Base-by-base conservation (phyloP, 2,888 invertebrate genomes). In the Aphidius colemani region DNA sequence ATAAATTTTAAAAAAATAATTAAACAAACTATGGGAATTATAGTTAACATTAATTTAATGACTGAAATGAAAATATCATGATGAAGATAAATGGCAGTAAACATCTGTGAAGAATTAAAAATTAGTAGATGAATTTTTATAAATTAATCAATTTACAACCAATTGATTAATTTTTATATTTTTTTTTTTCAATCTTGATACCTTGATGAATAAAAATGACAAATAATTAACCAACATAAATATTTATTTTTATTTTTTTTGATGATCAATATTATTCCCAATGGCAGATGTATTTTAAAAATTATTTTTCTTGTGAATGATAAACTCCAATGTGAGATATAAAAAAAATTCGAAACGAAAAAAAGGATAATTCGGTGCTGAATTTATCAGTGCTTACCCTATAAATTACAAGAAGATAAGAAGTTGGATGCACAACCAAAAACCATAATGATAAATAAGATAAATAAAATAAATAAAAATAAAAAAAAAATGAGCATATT, bases 361-460 rank as follows among this genome's bases (percentile, higher is more conserved):
- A 46, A 64, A 30, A 53, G 57, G 6, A 53, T 64, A 62, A 61
- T 13, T 62, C 64, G 65, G 67, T 70, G 70, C 72, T 63, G 72
- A 71, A 71, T 70, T 74, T 44, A 74, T 75, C 67, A 74, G 75
- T 78, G 80, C 80, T 80, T 80, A 80, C 80, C 80, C 80, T 76
- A 79, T 75, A 76, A 75, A 77, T 75, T 69, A 79, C 76, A 79
- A 78, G 77, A 72, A 74, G 78, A 73, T 72, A 76, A 71, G 71
- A 70, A 72, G 76, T 68, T 74, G 72, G 74, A 74, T 67, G 74
- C 73, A 75, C 75, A 78, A 79, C 78, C 76, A 76, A 78, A 76
- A 72, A 75, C 70, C 67, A 71, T 66, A 67, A 41, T 18, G 13
- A 13, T 11, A 39, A 30, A 18, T 10, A 7, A 41, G 43, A 43